Base-by-base conservation (phyloP, 2,797 vertebrate genomes). In the Ptychadena robeensis region DNA sequence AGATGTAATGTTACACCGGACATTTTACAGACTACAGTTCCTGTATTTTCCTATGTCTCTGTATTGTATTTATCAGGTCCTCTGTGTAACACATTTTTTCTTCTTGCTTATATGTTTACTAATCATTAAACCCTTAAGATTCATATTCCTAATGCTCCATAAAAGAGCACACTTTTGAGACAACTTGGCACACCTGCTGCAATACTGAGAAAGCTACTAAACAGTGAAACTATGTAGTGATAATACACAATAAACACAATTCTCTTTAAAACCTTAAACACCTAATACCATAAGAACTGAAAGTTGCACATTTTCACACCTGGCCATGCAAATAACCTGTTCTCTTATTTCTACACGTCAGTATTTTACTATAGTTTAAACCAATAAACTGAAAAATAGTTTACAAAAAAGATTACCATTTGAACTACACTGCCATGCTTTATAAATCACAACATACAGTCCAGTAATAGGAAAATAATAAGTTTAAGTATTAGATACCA, bases 281-380 rank as follows among this genome's bases (percentile, higher is more conserved):
- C 30, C 12, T 25, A 68, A n/a, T 66, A 78, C 71, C 81, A 83
- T 53, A 61, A 83, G 30, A 79, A 83, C 82, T 79, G 75, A 79
- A 38, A 84, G 40, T 67, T 37, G 22, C 18, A 35, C 44, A 57
- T 12, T 12, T 4, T 37, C 28, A 72, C 76, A 83, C 76, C 82
- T 84, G 77, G 32, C 2, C 12, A 74, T 73, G 64, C 70, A 84
- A 73, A 83, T 59, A 30, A 9, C 27, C 15, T 28, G 18, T 30
- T 5, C 44, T 14, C 25, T 27, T 53, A 28, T n/a, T 25, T 12
- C 8, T n/a, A 70, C 22, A 40, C n/a, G 32, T 67, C 27, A 27
- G 9, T 31, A n/a, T 67, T 67, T 67, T 8, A 53, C 44, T 53
- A 22, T 34, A 67, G 9, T 27, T 34, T 27, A 28, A 28, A 61